These are phyloP conservation scores for Speoplatyrhinus poulsoni DNA, from an alignment of 2,113 vertebrate genomes.

Conservation along the genomic window DNA sequence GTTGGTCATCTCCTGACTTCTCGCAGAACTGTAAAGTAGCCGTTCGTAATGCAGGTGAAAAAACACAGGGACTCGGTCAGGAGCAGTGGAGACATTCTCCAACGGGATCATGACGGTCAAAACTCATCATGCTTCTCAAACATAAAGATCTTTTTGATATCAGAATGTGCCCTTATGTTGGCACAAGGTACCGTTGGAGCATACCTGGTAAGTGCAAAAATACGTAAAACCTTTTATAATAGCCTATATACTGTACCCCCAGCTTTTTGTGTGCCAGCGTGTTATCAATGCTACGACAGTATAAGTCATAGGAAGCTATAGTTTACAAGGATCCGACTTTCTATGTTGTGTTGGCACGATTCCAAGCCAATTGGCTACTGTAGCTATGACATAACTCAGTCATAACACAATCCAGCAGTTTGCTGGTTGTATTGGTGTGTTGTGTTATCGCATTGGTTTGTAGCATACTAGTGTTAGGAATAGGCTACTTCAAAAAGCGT, in stretches of 20 bases:
- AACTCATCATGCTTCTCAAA: constrained; percentile 90
- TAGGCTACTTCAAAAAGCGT: too few species aligned
- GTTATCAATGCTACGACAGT: too few species aligned
- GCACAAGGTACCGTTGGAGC: constrained; percentile 97
- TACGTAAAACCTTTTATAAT: not conserved
- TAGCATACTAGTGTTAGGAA: too few species aligned
- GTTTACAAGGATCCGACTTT: too few species aligned
- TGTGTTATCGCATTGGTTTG: too few species aligned
- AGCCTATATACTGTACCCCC: too few species aligned
- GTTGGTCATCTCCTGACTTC: constrained; percentile 37
- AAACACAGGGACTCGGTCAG: constrained; percentile 75
- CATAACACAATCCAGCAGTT: too few species aligned
- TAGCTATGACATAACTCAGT: constrained; percentile 1
- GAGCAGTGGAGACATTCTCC: constrained; percentile 73
- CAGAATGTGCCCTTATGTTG: constrained; percentile 96
- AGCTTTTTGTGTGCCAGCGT: too few species aligned
- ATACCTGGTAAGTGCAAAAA: constrained; percentile 89
- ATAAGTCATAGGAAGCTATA: too few species aligned
- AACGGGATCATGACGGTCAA: constrained; percentile 75
- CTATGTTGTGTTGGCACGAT: too few species aligned
- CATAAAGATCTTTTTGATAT: constrained; percentile 95
- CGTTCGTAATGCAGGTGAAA: constrained; percentile 81
- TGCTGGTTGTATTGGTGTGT: too few species aligned
- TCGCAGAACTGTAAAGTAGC: constrained; percentile 47
- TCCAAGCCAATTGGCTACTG: not conserved